Conservation (phyloP, 2,888 invertebrate genomes). For the Salpingus planirostris region DNA sequence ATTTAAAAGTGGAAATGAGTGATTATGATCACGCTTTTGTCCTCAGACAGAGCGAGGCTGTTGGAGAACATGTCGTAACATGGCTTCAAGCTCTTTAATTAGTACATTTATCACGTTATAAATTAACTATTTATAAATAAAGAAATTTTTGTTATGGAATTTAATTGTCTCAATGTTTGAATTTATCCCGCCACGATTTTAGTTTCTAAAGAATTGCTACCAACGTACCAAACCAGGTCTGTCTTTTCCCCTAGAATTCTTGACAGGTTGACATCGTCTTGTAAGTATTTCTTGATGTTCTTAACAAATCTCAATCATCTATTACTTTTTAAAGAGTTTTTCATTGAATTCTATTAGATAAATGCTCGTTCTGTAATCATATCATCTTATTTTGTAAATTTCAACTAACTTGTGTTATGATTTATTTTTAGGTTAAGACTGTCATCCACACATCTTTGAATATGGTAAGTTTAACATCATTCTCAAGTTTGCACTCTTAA, state of each 20-base stretch:
- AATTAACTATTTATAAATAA: too few relatives aligned
- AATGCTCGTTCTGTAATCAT: neutral
- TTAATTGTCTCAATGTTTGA: too few relatives aligned
- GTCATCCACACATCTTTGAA: neutral
- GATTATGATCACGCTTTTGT: conserved; percentile 75
- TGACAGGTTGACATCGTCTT: too few relatives aligned
- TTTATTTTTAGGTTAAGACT: neutral
- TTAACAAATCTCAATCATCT: conserved; percentile 4
- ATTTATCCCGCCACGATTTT: too few relatives aligned
- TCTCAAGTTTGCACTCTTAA: too few relatives aligned
- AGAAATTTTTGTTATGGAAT: too few relatives aligned
- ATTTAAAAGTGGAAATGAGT: conserved; percentile 48
- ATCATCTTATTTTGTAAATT: neutral
- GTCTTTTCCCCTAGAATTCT: too few relatives aligned
- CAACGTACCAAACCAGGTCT: too few relatives aligned
- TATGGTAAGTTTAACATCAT: conserved; percentile 7
- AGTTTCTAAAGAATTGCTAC: too few relatives aligned
- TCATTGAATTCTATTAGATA: neutral
- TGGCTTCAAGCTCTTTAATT: too few relatives aligned
- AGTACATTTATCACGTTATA: too few relatives aligned
- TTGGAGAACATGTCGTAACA: too few relatives aligned
- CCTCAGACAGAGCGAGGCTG: conserved; percentile 50
- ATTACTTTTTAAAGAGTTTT: neutral
- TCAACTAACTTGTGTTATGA: neutral
- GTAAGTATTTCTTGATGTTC: neutral